These are phyloP conservation scores for Phylloscopus trochiloides DNA, from an alignment of 2,113 vertebrate species.

Conservation along the genomic window DNA sequence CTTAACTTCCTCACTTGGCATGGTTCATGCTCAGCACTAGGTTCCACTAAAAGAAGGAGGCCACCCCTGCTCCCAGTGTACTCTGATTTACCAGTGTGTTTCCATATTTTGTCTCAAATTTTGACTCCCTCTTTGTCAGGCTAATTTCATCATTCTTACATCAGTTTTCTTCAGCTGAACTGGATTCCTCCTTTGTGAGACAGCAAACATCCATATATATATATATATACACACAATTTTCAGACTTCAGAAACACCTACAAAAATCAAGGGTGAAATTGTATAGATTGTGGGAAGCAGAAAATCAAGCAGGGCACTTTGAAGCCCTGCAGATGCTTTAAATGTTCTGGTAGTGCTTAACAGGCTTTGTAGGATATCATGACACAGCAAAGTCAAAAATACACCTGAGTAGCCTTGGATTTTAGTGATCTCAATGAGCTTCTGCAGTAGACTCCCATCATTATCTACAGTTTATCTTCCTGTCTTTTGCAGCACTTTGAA, in stretches of 20 bases:
- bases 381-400: not conserved
- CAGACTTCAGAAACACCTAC: not conserved
- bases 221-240: not conserved
- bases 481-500: not conserved
- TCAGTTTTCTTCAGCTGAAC: not conserved
- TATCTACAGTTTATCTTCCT: not conserved
- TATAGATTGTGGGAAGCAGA: not conserved
- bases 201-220: not conserved
- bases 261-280: not conserved
- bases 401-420: not conserved
- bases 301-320: not conserved
- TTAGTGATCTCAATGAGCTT: not conserved
- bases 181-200: not conserved
- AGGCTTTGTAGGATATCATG: not conserved
- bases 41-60: not conserved
- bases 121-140: not conserved
- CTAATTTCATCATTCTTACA: not conserved
- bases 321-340: not conserved
- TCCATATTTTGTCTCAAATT: accelerated
- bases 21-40: not conserved
- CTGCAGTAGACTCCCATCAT: not conserved
- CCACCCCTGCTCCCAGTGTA: not conserved
- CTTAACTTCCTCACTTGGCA: not conserved
- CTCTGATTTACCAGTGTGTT: not conserved
- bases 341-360: not conserved